These are phyloP conservation scores for Bombus confusus DNA, from an alignment of 1,140 invertebrate genomes.

Conservation along the genomic window DNA sequence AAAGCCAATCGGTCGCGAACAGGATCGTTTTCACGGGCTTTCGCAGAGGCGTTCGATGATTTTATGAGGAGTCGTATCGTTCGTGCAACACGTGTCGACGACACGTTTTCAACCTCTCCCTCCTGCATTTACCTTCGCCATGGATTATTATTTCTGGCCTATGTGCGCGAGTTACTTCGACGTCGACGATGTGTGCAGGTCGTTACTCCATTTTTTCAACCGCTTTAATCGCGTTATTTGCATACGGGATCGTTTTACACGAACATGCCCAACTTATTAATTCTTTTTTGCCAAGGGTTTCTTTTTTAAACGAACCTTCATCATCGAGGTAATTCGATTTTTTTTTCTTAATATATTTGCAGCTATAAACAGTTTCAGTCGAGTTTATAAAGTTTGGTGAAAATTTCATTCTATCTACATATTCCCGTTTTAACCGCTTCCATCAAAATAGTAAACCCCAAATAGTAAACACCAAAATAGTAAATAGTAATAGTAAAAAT, in stretches of 20 bases:
- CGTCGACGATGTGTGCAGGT: not conserved
- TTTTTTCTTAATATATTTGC: not conserved
- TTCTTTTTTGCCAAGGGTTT: not conserved
- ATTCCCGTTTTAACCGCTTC: not conserved
- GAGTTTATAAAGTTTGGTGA: not conserved
- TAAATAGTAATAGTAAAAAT: too few relatives aligned
- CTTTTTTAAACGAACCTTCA: not conserved
- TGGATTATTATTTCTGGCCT: constrained; percentile 25
- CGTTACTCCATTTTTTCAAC: constrained; percentile 8
- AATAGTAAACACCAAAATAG: too few relatives aligned
- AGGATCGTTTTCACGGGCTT: constrained; percentile 5
- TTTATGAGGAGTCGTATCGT: constrained; percentile 17
- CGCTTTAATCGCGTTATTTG: constrained; percentile 15
- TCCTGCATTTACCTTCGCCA: constrained; percentile 3
- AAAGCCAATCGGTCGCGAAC: not conserved
- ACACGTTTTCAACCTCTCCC: constrained; percentile 1
- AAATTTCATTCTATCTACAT: not conserved
- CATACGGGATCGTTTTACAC: not conserved
- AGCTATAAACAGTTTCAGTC: not conserved
- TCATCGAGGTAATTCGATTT: not conserved
- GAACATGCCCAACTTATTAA: not conserved
- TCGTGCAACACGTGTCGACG: constrained; percentile 18
- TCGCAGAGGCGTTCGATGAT: not conserved
- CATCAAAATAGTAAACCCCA: not conserved
- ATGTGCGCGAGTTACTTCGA: constrained; percentile 12